Evolutionary conservation across 2,797 vertebrate species (phyloP).

Genomic region (Pyrocephalus nanus): DNA sequence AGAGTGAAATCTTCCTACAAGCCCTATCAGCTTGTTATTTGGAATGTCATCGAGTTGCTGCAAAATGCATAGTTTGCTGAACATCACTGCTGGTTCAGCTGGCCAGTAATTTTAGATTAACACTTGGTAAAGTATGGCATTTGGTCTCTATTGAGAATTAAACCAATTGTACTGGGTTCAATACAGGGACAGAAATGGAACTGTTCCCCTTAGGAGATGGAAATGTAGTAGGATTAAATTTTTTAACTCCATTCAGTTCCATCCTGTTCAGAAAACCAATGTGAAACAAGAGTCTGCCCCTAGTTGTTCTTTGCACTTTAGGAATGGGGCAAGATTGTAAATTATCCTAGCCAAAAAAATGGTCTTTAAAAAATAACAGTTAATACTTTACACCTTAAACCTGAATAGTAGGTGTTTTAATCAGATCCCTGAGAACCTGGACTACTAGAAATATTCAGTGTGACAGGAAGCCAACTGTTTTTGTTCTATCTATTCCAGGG

Average conservation of each 20-base stretch:
- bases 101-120: not conserved
- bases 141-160: not conserved
- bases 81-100: not conserved
- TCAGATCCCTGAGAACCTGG: not conserved
- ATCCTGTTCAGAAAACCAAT: not conserved
- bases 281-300: not conserved
- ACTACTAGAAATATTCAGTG: not conserved
- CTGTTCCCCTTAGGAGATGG: not conserved
- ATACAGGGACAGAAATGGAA: not conserved
- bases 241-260: not conserved
- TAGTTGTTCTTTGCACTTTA: not conserved
- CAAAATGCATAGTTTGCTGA: not conserved
- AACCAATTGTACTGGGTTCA: not conserved
- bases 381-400: not conserved
- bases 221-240: not conserved
- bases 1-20: not conserved
- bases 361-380: not conserved
- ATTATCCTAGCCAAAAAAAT: not conserved
- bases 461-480: not conserved
- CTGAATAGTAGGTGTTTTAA: not conserved
- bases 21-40: not conserved
- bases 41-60: not conserved
- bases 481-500: not conserved
- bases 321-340: not conserved
- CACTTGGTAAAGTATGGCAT: not conserved